Evolutionary conservation across 1,140 invertebrate genomes (phyloP).

Genomic region (Bombus confusus): DNA sequence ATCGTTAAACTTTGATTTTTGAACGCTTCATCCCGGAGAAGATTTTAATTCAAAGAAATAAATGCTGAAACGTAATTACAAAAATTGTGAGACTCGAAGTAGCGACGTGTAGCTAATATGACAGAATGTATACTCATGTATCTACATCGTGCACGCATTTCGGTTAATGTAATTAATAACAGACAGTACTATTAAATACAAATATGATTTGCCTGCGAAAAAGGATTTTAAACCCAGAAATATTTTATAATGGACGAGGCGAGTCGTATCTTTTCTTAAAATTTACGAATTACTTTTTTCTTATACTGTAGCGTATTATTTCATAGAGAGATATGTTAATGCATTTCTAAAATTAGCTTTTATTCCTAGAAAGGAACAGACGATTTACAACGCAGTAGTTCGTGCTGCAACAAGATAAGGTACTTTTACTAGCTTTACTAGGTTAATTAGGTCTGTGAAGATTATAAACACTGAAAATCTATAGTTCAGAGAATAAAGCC

Average conservation of each 20-base stretch:
- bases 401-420: no score
- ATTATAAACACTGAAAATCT: neutral
- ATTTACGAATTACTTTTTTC: no score
- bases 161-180: neutral
- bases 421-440: no score
- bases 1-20: neutral
- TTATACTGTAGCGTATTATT: no score
- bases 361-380: no score
- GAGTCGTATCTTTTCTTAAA: no score
- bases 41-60: neutral
- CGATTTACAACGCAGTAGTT: no score
- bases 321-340: no score
- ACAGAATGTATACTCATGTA: neutral
- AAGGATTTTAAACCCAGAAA: neutral
- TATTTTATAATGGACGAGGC: neutral
- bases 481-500: neutral
- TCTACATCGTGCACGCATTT: neutral
- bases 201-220: neutral
- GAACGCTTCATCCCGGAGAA: no score
- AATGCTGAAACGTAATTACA: neutral
- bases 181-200: neutral
- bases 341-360: no score
- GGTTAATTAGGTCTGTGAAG: no score
- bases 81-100: neutral
- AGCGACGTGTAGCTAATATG: neutral